A percentile compares a stretch with the other conserved stretches of the same genome.
Conservation (phyloP, 2,113 vertebrate genomes). For the Pterocles burchelli region DNA sequence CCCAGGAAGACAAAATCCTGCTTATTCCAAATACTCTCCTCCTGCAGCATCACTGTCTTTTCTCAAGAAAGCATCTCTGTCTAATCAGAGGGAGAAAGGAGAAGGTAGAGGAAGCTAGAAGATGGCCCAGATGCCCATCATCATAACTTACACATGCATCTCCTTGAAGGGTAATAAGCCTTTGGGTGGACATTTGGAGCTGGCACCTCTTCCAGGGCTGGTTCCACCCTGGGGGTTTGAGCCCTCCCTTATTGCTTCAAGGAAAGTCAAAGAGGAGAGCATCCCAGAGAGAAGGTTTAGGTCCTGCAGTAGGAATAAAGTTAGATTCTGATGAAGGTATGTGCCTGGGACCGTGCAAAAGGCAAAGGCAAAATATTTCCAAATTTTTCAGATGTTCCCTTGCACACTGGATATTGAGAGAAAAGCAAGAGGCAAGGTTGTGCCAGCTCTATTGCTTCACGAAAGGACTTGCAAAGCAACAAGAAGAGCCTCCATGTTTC, state of each 20-base stretch:
- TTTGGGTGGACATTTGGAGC: not conserved
- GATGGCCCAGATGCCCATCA: not conserved
- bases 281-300: not conserved
- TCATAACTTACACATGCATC: not conserved
- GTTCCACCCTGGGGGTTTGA: not conserved
- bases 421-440: not conserved
- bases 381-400: not conserved
- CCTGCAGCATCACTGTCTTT: not conserved
- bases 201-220: not conserved
- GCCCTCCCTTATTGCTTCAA: not conserved
- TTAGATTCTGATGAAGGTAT: not conserved
- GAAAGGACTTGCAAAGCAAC: not conserved
- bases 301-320: not conserved
- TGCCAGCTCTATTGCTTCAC: not conserved
- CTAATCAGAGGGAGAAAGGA: not conserved
- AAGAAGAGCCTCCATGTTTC: rapidly evolving
- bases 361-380: not conserved
- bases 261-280: not conserved
- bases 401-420: not conserved
- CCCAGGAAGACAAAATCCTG: not conserved
- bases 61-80: not conserved
- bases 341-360: not conserved
- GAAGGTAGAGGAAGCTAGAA: not conserved
- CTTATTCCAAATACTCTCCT: not conserved
- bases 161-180: not conserved